phyloP scores from a whole-genome alignment of 2,113 vertebrate species.

The Macheiramphus alcinus region DNA sequence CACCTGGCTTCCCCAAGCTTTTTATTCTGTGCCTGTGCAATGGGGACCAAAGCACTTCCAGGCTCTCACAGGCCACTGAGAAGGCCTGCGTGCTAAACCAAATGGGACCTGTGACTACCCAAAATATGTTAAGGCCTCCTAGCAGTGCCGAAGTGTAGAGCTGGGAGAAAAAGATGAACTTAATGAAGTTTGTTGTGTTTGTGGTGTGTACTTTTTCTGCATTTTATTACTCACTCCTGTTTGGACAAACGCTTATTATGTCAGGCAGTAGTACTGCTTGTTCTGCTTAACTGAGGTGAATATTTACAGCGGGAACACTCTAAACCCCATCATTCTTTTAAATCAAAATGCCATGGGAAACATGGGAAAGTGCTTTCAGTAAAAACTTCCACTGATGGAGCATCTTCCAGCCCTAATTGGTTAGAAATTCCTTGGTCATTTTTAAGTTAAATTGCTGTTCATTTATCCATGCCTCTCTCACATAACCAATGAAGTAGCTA shows the following conservation, averaged over 20 bases:
- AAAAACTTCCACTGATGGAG: background rate
- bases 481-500: background rate
- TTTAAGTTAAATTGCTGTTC: background rate
- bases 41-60: background rate
- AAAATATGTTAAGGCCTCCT: background rate
- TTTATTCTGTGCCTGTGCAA: background rate
- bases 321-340: background rate
- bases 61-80: background rate
- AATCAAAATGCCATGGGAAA: background rate
- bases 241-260: background rate
- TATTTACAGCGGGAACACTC: background rate
- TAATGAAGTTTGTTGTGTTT: background rate
- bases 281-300: background rate
- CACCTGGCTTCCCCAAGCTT: background rate
- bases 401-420: background rate
- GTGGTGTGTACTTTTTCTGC: background rate
- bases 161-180: background rate
- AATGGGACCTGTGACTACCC: background rate
- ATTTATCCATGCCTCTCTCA: background rate
- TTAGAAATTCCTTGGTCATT: background rate
- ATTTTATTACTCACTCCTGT: background rate
- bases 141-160: rapidly evolving
- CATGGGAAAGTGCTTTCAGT: background rate
- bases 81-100: rapidly evolving
- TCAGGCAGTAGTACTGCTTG: background rate